Evolutionary conservation across 2,888 invertebrate species (phyloP), one percentile per base, ranked within the genome.

Genomic region (Oegoconia quadripuncta): DNA sequence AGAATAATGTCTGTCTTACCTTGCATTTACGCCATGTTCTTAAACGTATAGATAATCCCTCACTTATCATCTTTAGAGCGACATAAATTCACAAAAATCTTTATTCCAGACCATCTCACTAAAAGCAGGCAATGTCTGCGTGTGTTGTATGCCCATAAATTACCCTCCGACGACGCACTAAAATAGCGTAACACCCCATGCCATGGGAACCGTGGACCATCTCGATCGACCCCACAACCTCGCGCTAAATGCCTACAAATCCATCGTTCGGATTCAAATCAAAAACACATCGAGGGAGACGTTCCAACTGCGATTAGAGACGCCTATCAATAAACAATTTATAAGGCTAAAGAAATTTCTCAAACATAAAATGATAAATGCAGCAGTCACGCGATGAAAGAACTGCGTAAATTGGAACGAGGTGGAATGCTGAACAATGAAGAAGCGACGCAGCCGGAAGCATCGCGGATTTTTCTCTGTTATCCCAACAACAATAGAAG

Each of bases 151-250:
- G 71, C 61, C 64, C 77, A 77, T 87, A 86, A 86, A 87, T 87
- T 81, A 82, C 75, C 65, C 67, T 51, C 56, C 66, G 77, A 77
- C 78, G 75, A 78, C 75, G 63, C 70, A 80, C 82, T 76, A 80
- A 86, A 86, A 86, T 86, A 86, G 86, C 86, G 80, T 80, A 77
- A 74, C 86, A 81, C 84, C 83, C 84, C 74, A 73, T 60, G 52
- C 64, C 83, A 82, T 86, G 86, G 82, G 84, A 86, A 86, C 81
- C 58, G 54, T 54, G 54, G 59, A 55, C 64, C 61, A 48, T 44
- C 48, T 38, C 59, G 44, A 59, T 65, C n/a, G 56, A 65, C 71
- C 66, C 67, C 59, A 54, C 71, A 60, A 55, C 60, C 64, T 62
- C 64, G 53, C 64, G 75, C 75, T 80, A 80, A 81, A 82, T 75